Evolutionary conservation across 2,113 vertebrate genomes (phyloP).

Genomic region (Oryzias celebensis): DNA sequence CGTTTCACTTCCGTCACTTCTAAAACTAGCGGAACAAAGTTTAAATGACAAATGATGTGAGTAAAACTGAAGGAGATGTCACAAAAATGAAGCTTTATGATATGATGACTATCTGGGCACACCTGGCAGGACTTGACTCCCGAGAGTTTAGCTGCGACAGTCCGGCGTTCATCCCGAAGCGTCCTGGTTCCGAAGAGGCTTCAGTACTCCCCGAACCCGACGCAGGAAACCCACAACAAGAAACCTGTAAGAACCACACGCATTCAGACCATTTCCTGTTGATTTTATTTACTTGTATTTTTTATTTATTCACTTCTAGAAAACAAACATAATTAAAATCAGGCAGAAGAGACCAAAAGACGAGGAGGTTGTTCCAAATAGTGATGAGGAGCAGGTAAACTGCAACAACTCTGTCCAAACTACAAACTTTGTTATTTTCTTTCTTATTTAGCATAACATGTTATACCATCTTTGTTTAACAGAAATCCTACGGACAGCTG

Average conservation of each 20-base stretch:
- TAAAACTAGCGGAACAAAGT: no score
- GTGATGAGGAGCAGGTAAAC: conserved; percentile 7
- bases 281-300: neutral
- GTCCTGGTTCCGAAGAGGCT: conserved; percentile 33
- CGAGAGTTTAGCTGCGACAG: neutral
- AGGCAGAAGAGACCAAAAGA: neutral
- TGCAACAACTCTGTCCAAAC: neutral
- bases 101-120: neutral
- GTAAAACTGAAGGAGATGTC: no score
- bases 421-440: neutral
- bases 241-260: conserved; percentile 21
- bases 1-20: no score
- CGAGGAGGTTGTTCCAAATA: conserved; percentile 20
- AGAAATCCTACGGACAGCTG: conserved; percentile 40
- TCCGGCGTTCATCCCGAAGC: conserved; percentile 22
- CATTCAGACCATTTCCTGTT: neutral
- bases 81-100: no score
- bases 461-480: conserved; percentile 16
- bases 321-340: neutral
- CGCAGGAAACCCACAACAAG: neutral
- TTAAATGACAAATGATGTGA: no score
- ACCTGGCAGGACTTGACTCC: conserved; percentile 35
- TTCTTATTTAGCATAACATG: no score
- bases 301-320: conserved; percentile 9
- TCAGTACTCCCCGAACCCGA: conserved; percentile 15